Conservation (phyloP, 1,140 invertebrate species). For the Magallana gigas region DNA sequence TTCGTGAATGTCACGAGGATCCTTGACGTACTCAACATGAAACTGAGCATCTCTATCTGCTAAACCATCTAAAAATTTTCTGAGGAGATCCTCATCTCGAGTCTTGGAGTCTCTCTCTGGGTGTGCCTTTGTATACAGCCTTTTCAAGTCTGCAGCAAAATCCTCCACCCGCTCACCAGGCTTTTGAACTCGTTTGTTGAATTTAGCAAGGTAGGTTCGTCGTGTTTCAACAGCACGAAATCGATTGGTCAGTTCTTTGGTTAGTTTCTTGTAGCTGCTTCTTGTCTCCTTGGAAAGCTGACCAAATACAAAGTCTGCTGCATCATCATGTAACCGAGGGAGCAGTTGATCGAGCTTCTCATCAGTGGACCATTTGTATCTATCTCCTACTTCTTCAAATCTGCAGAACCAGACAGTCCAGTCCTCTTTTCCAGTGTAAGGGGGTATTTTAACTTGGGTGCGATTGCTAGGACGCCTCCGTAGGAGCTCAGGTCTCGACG, state of each 20-base stretch:
- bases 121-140: conserved; percentile 36
- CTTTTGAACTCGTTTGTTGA: conserved; percentile 39
- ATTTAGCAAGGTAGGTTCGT: conserved; percentile 25
- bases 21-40: conserved; percentile 42
- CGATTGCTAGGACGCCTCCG: too few species aligned
- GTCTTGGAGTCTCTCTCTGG: conserved; percentile 26
- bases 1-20: conserved; percentile 34
- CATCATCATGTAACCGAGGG: background rate
- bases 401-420: too few species aligned
- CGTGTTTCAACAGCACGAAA: conserved; percentile 44
- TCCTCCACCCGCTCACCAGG: conserved; percentile 36
- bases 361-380: too few species aligned
- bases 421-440: too few species aligned
- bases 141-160: conserved; percentile 41
- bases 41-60: conserved; percentile 21
- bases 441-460: too few species aligned
- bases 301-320: conserved; percentile 44
- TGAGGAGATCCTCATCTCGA: conserved; percentile 19
- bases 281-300: background rate
- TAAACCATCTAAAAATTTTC: conserved; percentile 43
- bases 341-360: background rate
- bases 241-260: conserved; percentile 24
- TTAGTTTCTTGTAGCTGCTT: conserved; percentile 11
- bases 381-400: too few species aligned
- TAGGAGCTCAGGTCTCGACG: too few species aligned